A percentile compares a stretch with the other conserved stretches of the same genome.
Evolutionary conservation across 2,113 vertebrate species (phyloP).

Genomic region (Octodon degus): DNA sequence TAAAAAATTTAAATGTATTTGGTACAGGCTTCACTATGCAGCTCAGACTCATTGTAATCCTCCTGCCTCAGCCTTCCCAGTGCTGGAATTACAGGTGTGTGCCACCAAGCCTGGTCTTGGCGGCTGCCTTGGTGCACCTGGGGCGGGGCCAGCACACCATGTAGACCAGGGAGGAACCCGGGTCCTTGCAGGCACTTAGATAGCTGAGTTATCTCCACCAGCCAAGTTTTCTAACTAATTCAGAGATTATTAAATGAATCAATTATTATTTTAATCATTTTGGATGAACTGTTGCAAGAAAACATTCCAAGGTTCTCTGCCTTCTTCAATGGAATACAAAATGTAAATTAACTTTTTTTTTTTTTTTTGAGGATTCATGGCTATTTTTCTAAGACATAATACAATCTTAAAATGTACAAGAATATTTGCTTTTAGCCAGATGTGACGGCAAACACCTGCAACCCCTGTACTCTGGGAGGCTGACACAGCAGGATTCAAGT

Average conservation of each 20-base stretch:
- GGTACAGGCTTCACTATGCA: too few species aligned
- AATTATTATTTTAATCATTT: conserved; percentile 49
- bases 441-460: background rate
- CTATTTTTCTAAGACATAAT: background rate
- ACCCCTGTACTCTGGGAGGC: background rate
- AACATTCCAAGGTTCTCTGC: background rate
- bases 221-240: conserved; percentile 29
- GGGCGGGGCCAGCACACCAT: too few species aligned
- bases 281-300: conserved; percentile 14
- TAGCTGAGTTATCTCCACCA: background rate
- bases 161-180: too few species aligned
- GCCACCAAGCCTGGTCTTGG: too few species aligned
- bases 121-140: too few species aligned
- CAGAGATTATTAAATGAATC: conserved; percentile 51
- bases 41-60: too few species aligned
- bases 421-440: background rate
- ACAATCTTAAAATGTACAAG: background rate
- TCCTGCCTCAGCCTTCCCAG: too few species aligned
- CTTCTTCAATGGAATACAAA: conserved; percentile 39
- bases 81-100: too few species aligned
- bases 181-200: too few species aligned
- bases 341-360: conserved; percentile 57
- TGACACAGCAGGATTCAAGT: background rate
- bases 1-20: too few species aligned
- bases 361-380: conserved; percentile 25